Evolutionary conservation across 2,888 invertebrate genomes (phyloP).

Genomic region (Palloptera scutellata): DNA sequence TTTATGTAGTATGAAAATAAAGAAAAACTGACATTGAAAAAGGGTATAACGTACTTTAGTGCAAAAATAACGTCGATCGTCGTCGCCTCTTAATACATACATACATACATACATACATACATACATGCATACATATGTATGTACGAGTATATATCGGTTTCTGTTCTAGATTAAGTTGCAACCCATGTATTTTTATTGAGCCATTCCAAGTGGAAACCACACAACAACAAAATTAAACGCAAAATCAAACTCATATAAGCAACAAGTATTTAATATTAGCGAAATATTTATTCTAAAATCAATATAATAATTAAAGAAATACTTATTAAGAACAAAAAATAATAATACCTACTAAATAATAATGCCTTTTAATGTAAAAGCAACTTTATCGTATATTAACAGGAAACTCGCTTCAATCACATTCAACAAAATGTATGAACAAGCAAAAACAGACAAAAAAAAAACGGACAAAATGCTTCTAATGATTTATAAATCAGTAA

Average conservation of each 20-base stretch:
- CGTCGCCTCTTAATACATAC: conserved; percentile 23
- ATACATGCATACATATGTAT: conserved; percentile 9
- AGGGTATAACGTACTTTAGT: conserved; percentile 37
- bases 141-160: conserved; percentile 29
- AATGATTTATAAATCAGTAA: conserved; percentile 31
- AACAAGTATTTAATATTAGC: conserved; percentile 5
- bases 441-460: conserved; percentile 31
- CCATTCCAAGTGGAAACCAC: conserved; percentile 41
- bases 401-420: conserved; percentile 52
- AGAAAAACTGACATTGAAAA: not conserved
- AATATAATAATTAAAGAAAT: conserved; percentile 10
- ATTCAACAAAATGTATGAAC: conserved; percentile 14
- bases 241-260: conserved; percentile 29
- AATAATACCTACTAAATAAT: not conserved
- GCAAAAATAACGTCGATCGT: not conserved
- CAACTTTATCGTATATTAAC: conserved; percentile 18
- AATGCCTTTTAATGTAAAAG: conserved; percentile 25
- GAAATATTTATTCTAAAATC: conserved; percentile 21
- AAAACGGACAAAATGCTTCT: conserved; percentile 49
- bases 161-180: conserved; percentile 39
- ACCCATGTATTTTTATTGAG: conserved; percentile 19
- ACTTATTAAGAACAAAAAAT: not conserved
- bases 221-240: conserved; percentile 39
- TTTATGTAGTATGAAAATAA: conserved; percentile 51
- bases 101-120: too few relatives aligned